phyloP scores from a whole-genome alignment of 2,797 vertebrate genomes.

The Buphagus erythrorhynchus region DNA sequence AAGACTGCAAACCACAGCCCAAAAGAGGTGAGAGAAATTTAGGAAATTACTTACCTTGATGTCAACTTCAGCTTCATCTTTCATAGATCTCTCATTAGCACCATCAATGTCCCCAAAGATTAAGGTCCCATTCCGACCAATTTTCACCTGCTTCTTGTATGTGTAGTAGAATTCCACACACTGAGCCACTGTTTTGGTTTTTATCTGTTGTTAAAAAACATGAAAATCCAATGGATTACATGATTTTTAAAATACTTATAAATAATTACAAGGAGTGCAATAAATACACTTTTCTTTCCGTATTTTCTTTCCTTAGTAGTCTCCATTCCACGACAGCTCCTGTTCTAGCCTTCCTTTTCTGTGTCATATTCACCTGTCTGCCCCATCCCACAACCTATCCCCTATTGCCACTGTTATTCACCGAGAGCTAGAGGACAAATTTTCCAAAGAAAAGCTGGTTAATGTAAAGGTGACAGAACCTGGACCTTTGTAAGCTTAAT shows the following conservation, averaged over 20 bases:
- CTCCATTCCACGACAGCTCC: background rate
- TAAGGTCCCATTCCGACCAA: slow-evolving; percentile 89
- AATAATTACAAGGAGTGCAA: background rate
- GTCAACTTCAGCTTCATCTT: slow-evolving; percentile 90
- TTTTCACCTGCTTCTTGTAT: slow-evolving; percentile 96
- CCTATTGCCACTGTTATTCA: background rate
- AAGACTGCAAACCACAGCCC: background rate
- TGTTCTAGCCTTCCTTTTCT: background rate
- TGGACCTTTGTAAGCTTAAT: background rate
- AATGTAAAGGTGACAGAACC: slow-evolving; percentile 8
- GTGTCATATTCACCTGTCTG: fast-evolving
- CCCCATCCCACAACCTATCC: background rate
- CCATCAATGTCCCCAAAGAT: slow-evolving; percentile 88
- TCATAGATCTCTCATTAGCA: slow-evolving; percentile 78
- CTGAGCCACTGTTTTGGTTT: slow-evolving; percentile 93
- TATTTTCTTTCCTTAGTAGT: background rate
- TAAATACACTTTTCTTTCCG: background rate
- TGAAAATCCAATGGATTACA: background rate
- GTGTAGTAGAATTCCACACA: slow-evolving; percentile 99
- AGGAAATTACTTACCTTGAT: slow-evolving; percentile 81
- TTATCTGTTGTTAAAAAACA: slow-evolving; percentile 81
- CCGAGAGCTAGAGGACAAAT: background rate
- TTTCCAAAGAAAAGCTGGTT: background rate
- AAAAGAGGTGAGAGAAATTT: background rate
- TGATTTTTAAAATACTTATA: background rate